Base-by-base conservation (phyloP, 2,888 invertebrate species). In the Agrochola macilenta region DNA sequence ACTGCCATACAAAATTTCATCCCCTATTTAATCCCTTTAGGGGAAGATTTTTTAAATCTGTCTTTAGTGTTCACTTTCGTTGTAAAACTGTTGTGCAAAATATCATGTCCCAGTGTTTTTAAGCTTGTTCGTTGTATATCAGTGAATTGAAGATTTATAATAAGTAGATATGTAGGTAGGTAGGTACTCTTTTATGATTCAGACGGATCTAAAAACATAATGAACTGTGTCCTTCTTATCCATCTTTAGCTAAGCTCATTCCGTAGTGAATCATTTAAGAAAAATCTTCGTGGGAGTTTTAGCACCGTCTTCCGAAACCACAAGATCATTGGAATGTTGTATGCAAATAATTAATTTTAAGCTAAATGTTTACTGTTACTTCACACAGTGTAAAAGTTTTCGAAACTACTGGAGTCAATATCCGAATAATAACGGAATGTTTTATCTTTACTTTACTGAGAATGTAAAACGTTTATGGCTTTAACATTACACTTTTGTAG, bases 221-320 rank as follows among this genome's bases (percentile, higher is more conserved):
- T 69, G 57, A 85, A 46, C 83, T 52, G 66, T 75, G 54, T 72
- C 68, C 39, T 72, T 77, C 49, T 58, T 64, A 80, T 82, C 69
- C 79, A 65, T 74, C 78, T 81, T 76, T 73, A 75, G 78, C 64
- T 65, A 78, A 78, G 65, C 57, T 57, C 64, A 74, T 26, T 60
- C 23, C 17, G 23, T 46, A 74, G n/a, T 88, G 88, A 87, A 69
- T 88, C 88, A 87, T 65, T 76, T 77, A 26, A 54, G 69, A 81
- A 74, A 69, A 72, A 75, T 81, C 63, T 43, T 66, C 74, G 82
- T 88, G 88, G 83, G 87, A 87, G 81, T 71, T 75, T 79, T 76
- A 81, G 63, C 76, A 71, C 35, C 69, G 61, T 76, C 75, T 76
- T 74, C 65, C 17, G 72, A 81, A 88, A 87, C 87, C 87, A 79